Percentiles rank a stretch among this genome's conserved stretches.
Evolutionary conservation across 2,113 vertebrate species (phyloP).

Genomic region (Platysternon megacephalum): DNA sequence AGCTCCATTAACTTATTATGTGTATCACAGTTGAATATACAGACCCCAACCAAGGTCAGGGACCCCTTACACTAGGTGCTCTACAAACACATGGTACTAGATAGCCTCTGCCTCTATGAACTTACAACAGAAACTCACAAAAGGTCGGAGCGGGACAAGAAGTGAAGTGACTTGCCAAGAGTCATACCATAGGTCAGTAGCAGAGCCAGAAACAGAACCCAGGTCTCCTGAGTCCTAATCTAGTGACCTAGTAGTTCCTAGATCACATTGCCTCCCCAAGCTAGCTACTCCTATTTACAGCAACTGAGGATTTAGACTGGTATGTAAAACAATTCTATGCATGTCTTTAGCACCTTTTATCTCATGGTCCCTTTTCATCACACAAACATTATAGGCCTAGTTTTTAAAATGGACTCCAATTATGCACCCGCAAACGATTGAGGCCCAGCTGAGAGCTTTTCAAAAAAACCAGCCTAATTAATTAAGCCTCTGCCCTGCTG

Average conservation of each 20-base stretch:
- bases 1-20: accelerated
- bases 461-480: background rate
- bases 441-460: background rate
- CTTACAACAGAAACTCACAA: accelerated
- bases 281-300: background rate
- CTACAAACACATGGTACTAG: background rate
- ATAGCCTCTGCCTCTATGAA: background rate
- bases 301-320: background rate
- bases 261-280: background rate
- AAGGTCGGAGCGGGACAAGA: background rate
- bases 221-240: background rate
- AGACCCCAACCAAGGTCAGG: background rate
- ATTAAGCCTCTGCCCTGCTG: background rate
- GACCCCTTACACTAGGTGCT: background rate
- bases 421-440: background rate
- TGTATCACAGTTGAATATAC: background rate
- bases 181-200: background rate
- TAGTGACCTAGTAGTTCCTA: background rate
- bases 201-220: background rate
- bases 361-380: background rate
- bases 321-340: background rate
- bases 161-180: background rate
- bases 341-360: background rate
- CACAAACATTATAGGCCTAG: background rate
- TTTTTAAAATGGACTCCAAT: background rate